Conservation (phyloP, 2,797 vertebrate species). For the Cynopterus sphinx region DNA sequence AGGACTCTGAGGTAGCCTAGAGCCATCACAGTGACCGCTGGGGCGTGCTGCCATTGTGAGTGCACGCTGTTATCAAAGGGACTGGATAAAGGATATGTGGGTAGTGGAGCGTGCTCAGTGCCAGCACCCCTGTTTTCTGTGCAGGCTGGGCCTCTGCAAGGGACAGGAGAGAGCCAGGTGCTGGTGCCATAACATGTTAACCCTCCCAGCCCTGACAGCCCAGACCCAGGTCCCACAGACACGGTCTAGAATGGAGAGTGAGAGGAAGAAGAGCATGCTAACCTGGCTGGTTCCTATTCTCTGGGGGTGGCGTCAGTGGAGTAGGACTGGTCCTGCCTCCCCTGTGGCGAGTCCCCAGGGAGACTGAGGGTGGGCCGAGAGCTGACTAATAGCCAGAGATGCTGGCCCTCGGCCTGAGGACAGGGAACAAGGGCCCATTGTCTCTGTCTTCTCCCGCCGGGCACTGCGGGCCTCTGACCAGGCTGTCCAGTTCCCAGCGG, state of each 20-base stretch:
- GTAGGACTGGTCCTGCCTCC: slow-evolving; percentile 88
- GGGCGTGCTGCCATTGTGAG: not conserved
- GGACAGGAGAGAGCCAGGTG: not conserved
- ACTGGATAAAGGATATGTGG: not conserved
- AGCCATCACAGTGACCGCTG: not conserved
- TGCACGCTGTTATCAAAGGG: not conserved
- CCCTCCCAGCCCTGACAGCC: not conserved
- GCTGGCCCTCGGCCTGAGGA: slow-evolving; percentile 66
- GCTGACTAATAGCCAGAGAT: slow-evolving; percentile 37
- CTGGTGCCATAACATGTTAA: not conserved
- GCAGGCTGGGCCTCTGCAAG: not conserved
- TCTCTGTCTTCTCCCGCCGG: slow-evolving; percentile 57
- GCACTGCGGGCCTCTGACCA: slow-evolving; percentile 56
- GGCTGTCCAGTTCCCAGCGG: slow-evolving; percentile 49
- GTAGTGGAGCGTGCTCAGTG: not conserved
- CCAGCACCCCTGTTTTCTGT: not conserved
- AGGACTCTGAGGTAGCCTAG: not conserved
- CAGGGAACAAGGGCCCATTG: slow-evolving; percentile 74
- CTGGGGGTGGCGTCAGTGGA: slow-evolving; percentile 92
- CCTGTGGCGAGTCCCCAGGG: slow-evolving; percentile 24
- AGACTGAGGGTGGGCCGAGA: not conserved
- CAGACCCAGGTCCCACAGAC: slow-evolving; percentile 36
- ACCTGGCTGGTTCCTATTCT: slow-evolving; percentile 79
- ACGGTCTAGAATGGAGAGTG: not conserved
- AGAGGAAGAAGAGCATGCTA: slow-evolving; percentile 58